Conservation (phyloP, 2,797 vertebrate species). For the Xenops minutus region DNA sequence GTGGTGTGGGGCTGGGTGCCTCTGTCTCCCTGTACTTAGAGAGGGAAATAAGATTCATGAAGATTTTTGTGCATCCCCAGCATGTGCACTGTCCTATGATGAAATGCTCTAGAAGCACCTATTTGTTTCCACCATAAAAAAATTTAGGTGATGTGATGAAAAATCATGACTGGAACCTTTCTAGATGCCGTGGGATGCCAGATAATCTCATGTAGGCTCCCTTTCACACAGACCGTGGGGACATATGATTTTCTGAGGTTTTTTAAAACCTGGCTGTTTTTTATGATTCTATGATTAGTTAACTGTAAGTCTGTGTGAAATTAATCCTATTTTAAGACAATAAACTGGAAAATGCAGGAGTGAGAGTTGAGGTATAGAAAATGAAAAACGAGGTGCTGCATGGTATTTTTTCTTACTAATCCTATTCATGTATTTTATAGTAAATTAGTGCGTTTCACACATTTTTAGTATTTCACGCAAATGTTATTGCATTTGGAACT, state of each 20-base stretch:
- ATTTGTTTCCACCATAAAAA: neutral
- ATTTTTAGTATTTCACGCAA: neutral
- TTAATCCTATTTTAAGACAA: neutral
- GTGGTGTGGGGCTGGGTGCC: neutral
- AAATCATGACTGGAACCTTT: neutral
- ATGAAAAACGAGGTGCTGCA: neutral
- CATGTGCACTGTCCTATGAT: neutral
- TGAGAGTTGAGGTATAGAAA: neutral
- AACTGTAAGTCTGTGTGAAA: neutral
- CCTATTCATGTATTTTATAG: neutral
- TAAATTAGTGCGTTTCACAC: neutral
- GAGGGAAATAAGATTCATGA: neutral
- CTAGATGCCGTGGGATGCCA: neutral
- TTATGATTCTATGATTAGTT: neutral
- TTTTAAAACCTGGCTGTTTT: neutral
- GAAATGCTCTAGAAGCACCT: neutral
- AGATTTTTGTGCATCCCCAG: fast-evolving
- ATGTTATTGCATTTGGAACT: neutral
- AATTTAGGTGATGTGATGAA: fast-evolving
- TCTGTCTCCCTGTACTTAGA: neutral
- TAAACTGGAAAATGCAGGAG: neutral
- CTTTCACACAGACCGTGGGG: neutral
- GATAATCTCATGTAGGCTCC: neutral
- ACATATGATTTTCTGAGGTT: neutral
- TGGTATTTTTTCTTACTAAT: neutral